Base-by-base conservation (phyloP, 2,113 vertebrate species). In the Spea multiplicata region DNA sequence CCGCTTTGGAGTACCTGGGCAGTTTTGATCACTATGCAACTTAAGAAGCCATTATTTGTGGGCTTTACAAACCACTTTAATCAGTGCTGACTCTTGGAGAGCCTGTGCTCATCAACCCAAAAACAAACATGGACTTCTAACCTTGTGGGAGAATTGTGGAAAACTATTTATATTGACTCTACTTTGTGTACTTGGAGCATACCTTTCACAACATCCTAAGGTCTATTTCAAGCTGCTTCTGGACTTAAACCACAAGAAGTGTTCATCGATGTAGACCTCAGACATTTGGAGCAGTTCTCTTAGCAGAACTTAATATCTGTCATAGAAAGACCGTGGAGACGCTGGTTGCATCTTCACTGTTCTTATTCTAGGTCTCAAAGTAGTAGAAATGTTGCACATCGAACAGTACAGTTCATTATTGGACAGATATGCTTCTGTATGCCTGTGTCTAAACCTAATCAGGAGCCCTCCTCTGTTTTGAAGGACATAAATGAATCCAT, bases 21-120 rank as follows among this genome's bases (percentile, higher is more conserved):
- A 99, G 97, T 89, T 99, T 99, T 89, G 97, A 99, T 93, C 97
- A 99, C 96, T 99, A 99, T 98, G 97, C 97, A 97, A 99, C 97
- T 92, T 99, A 98, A 98, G 93, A 97, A 96, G 95, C 94, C 95
- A 96, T 96, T 86, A 82, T 81, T 85, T 87, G 83, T 90, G 84
- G 90, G 88, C 87, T 91, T 86, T 88, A 86, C 88, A 84, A 82
- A 87, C 91, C 87, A 87, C 91, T 85, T 88, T 87, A 90, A 92
- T 89, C 85, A 84, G 77, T 84, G 89, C 91, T 93, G 94, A 95
- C 93, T 94, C 91, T 89, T 91, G 93, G 92, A 92, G 90, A 78
- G 87, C 87, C 85, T 89, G 88, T 92, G 93, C 84, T 92, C 91
- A 83, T 73, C 52, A 73, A 72, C 48, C 85, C 50, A 81, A 84